Evolutionary conservation across 1,140 invertebrate genomes (phyloP).

Genomic region (Pseudomyrmex concolor): DNA sequence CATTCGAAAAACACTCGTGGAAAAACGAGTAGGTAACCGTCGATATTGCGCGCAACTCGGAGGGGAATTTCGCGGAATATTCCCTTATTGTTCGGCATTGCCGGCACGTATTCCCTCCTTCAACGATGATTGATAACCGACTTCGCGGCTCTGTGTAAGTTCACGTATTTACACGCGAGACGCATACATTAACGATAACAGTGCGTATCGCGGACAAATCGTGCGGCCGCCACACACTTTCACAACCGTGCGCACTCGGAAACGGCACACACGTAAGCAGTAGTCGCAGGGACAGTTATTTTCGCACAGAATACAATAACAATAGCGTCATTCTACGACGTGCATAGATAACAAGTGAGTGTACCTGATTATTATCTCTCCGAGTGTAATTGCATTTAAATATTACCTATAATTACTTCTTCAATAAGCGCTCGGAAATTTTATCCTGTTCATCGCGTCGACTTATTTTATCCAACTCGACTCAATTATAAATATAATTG

Average conservation of each 20-base stretch:
- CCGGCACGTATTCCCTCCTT: conserved; percentile 52
- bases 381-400: too few relatives aligned
- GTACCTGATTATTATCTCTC: too few relatives aligned
- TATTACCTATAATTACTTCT: neutral
- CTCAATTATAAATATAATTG: too few relatives aligned
- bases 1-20: conserved; percentile 44
- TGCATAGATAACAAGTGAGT: neutral
- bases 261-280: neutral
- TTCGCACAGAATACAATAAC: neutral
- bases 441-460: too few relatives aligned
- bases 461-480: too few relatives aligned
- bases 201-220: conserved; percentile 51
- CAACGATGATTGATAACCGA: conserved; percentile 60
- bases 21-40: conserved; percentile 22
- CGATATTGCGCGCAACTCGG: conserved; percentile 42
- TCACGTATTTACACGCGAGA: conserved; percentile 36
- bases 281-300: conserved; percentile 30
- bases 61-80: neutral
- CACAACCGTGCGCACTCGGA: conserved; percentile 42
- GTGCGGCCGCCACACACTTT: conserved; percentile 30
- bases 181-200: conserved; percentile 58
- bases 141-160: conserved; percentile 48
- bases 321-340: neutral
- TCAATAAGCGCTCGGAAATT: too few relatives aligned
- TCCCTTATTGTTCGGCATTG: conserved; percentile 48